phyloP scores from a whole-genome alignment of 2,797 vertebrate species.

The Aselliscus stoliczkanus region DNA sequence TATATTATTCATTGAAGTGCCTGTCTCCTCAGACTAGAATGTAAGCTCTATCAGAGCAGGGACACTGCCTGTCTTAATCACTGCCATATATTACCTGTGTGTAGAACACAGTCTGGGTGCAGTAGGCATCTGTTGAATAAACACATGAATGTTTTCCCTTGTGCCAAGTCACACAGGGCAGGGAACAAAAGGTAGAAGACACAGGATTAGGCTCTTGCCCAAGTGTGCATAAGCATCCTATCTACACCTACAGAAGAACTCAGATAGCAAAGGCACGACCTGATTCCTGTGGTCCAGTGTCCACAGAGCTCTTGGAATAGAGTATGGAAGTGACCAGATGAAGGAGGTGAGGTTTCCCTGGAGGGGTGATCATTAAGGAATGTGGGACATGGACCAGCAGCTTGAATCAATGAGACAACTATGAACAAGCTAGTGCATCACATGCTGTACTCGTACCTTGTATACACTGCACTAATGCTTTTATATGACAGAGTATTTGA shows the following conservation, averaged over 20 bases:
- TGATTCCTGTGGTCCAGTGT: not conserved
- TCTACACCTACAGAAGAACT: not conserved
- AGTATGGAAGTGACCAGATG: not conserved
- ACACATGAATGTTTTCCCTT: not conserved
- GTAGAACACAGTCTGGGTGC: not conserved
- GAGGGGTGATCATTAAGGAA: not conserved
- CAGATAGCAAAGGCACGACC: not conserved
- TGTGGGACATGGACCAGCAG: not conserved
- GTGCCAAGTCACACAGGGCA: not conserved
- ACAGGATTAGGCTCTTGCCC: not conserved
- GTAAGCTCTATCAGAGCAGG: not conserved
- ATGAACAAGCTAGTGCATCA: too few species aligned
- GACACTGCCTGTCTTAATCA: not conserved
- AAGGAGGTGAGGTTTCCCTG: not conserved
- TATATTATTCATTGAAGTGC: not conserved
- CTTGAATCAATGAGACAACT: not conserved
- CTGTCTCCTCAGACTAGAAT: not conserved
- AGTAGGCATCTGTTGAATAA: not conserved
- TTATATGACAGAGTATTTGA: not conserved
- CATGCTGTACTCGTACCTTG: too few species aligned
- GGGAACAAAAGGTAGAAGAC: not conserved
- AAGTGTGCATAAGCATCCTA: not conserved
- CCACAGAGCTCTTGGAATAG: not conserved
- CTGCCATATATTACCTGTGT: not conserved
- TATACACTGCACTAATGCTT: not conserved